A percentile compares a stretch with the other conserved stretches of the same genome.
Evolutionary conservation across 2,888 invertebrate genomes (phyloP).

Genomic region (Epistrophe eligans): DNA sequence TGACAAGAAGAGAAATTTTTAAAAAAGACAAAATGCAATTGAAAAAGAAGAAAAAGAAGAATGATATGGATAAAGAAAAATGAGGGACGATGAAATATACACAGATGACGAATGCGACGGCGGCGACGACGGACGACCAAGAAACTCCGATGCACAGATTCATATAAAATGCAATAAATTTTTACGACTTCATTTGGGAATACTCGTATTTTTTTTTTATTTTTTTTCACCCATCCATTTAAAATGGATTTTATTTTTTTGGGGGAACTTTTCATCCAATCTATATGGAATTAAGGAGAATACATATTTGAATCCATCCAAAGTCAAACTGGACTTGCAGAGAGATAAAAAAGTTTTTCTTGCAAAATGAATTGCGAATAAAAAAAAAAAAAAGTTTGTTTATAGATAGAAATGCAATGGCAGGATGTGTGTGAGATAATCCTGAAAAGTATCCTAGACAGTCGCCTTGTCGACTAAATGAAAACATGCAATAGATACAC

Average conservation of each 20-base stretch:
- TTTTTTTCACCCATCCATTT: neutral
- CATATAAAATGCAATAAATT: constrained; percentile 76
- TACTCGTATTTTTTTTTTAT: constrained; percentile 26
- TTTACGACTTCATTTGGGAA: constrained; percentile 76
- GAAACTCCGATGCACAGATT: constrained; percentile 43
- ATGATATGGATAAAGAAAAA: neutral
- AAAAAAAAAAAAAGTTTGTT: constrained; percentile 55
- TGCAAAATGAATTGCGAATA: constrained; percentile 43
- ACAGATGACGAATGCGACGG: neutral
- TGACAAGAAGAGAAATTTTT: constrained; percentile 7
- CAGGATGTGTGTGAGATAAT: constrained; percentile 42
- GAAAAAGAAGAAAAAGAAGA: constrained; percentile 22
- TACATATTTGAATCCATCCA: neutral
- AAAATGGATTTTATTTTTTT: neutral
- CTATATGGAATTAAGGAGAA: constrained; percentile 20
- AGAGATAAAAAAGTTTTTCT: constrained; percentile 24
- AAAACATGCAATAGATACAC: constrained; percentile 38
- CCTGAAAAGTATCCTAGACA: constrained; percentile 54
- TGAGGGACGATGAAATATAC: neutral
- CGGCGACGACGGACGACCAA: neutral
- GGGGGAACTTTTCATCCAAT: constrained; percentile 37
- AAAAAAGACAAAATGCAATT: constrained; percentile 62
- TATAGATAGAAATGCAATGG: neutral
- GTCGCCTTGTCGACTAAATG: constrained; percentile 37
- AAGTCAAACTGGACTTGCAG: constrained; percentile 38